phyloP scores from a whole-genome alignment of 1,140 invertebrate genomes.

The Caenorhabditis brenneri region DNA sequence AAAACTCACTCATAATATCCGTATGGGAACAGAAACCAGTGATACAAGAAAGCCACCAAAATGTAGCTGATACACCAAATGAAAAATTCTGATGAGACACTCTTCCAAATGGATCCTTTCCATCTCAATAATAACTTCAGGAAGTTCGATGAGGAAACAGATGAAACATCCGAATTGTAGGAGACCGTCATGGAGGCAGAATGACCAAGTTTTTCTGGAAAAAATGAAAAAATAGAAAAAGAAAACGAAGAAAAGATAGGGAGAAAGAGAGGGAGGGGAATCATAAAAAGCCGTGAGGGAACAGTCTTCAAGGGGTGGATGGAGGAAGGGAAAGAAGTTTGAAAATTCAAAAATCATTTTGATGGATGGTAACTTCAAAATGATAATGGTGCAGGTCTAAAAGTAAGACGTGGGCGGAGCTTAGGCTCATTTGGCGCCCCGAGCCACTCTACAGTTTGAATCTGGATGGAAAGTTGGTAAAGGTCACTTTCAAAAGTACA shows the following conservation, averaged over 20 bases:
- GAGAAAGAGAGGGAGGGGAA: not conserved
- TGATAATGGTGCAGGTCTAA: too few species aligned
- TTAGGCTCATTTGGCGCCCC: too few species aligned
- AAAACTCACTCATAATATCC: conserved; percentile 17
- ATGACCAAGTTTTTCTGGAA: not conserved
- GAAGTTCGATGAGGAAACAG: not conserved
- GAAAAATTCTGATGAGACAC: not conserved
- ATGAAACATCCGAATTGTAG: conserved; percentile 6
- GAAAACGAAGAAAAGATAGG: not conserved
- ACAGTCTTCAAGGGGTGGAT: not conserved
- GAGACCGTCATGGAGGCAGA: conserved; percentile 2
- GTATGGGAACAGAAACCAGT: not conserved
- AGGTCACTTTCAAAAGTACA: too few species aligned
- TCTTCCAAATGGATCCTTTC: conserved; percentile 17
- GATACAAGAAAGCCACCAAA: not conserved
- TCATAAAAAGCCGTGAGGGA: not conserved
- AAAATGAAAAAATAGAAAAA: not conserved
- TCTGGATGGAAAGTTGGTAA: too few species aligned
- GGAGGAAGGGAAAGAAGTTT: not conserved
- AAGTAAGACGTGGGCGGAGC: too few species aligned
- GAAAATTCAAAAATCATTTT: too few species aligned
- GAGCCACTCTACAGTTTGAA: too few species aligned
- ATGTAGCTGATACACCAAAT: not conserved
- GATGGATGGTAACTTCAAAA: too few species aligned
- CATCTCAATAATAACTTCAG: not conserved